These are phyloP conservation scores for Apostichopus californicus DNA, from an alignment of 35 echinoderm and acorn worm genomes.

Conservation along the genomic window DNA sequence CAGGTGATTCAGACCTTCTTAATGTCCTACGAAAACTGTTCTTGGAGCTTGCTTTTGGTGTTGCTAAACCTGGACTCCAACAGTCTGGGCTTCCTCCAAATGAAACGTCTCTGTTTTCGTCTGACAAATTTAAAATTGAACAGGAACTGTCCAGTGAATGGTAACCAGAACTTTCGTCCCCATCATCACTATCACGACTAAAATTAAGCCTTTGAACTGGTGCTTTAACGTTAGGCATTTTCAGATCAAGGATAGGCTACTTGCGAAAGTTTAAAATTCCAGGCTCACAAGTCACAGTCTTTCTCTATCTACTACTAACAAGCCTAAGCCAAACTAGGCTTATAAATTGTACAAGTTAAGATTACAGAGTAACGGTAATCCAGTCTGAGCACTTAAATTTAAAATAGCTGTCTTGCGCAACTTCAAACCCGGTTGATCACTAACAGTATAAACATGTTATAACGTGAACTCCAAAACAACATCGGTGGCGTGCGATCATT, in stretches of 20 bases:
- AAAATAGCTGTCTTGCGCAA: background rate
- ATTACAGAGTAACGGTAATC: background rate
- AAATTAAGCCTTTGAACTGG: slow-evolving; percentile 80
- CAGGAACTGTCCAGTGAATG: slow-evolving; percentile 48
- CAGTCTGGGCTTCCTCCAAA: slow-evolving; percentile 19
- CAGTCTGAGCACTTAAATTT: background rate
- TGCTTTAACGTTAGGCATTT: slow-evolving; percentile 47
- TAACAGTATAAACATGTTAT: background rate
- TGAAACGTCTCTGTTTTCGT: slow-evolving; percentile 61
- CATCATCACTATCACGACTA: slow-evolving; percentile 69
- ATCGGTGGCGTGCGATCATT: background rate
- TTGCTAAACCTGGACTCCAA: slow-evolving; percentile 92
- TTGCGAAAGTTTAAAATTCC: background rate
- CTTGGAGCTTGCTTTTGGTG: slow-evolving; percentile 78
- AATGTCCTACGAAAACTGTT: background rate
- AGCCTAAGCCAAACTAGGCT: too few species aligned
- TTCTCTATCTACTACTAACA: too few species aligned
- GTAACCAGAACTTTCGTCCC: slow-evolving; percentile 37
- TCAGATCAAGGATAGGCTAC: background rate
- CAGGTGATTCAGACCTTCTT: slow-evolving; percentile 29
- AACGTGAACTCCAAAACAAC: background rate
- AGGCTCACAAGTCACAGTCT: too few species aligned
- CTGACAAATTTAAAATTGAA: slow-evolving; percentile 44
- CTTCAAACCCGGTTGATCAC: background rate
- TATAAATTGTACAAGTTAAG: background rate